Base-by-base conservation (phyloP, 2,888 invertebrate species). In the Panzeria rudis region DNA sequence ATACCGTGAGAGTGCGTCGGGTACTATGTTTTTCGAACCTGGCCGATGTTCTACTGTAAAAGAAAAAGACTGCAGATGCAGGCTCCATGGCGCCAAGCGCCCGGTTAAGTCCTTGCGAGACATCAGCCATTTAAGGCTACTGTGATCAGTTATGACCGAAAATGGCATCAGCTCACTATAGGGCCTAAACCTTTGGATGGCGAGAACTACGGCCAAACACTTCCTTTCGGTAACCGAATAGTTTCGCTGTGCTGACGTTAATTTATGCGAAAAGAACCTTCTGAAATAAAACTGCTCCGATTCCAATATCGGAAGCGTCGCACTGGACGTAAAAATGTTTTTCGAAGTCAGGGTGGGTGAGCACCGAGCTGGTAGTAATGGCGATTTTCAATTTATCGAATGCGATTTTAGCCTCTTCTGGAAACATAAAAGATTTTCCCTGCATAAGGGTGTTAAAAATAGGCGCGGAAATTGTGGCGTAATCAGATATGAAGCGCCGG, bases 271-370 rank as follows among this genome's bases (percentile, higher is more conserved):
- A 9, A 56, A 56, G 25, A 35, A 71, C 5, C 3, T 4, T 2
- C 5, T 29, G 29, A 29, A 4, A 56, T 6, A 72, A 44, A 6
- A 72, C 29, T 5, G 56, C 71, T 6, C 83, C 83, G 8, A 78
- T 23, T 13, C 72, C 83, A 5, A 68, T n/a, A 23, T 71, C 56
- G 0, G 54, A 71, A 7, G 75, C 75, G 15, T 69, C 68, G 13
- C 68, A 69, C 29, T 69, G 68, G 3, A 69, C 35, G 17, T n/a
- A 52, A 52, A 52, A 69, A 32, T 50, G 52, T 11, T 71, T 25
- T 23, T 1, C 3, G 41, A 71, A 71, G n/a, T 56, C 56, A 1
- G 56, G 71, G 6, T 54, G 54, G 1, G 15, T 23, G 6, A 54
- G 54, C 1, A 38, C 71, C 23, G n/a, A 35, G 15, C 7, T 29